A percentile compares a stretch with the other conserved stretches of the same genome.
These are phyloP conservation scores for Hyaena hyaena DNA, from an alignment of 2,113 vertebrate species.

Conservation along the genomic window DNA sequence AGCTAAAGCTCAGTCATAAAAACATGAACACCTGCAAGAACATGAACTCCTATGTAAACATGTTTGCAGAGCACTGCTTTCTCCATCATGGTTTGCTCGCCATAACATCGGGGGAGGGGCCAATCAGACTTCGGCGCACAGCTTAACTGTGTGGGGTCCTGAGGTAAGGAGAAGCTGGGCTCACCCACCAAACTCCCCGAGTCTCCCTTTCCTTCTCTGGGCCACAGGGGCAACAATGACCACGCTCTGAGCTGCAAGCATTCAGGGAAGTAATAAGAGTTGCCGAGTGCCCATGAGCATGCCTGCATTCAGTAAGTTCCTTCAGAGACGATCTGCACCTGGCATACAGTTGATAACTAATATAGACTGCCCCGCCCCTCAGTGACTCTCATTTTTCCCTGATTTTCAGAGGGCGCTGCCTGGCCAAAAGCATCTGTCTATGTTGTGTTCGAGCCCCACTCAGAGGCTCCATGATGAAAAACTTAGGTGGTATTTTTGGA, in stretches of 20 bases:
- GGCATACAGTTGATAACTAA: neutral
- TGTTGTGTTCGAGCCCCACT: too few relatives aligned
- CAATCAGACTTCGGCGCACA: neutral
- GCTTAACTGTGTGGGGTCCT: neutral
- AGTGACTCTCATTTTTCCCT: neutral
- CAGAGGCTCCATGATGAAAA: neutral
- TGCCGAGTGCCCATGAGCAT: rapidly evolving
- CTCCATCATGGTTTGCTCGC: neutral
- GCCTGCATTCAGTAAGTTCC: rapidly evolving
- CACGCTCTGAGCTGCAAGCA: neutral
- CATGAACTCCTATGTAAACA: rapidly evolving
- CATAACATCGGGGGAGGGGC: neutral
- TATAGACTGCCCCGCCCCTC: too few relatives aligned
- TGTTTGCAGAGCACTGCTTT: neutral
- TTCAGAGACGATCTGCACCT: neutral
- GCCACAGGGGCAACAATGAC: neutral
- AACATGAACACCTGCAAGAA: rapidly evolving
- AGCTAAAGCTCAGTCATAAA: neutral
- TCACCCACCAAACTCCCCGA: neutral
- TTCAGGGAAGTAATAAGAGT: neutral
- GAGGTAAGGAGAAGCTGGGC: neutral
- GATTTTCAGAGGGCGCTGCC: neutral
- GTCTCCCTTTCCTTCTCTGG: neutral
- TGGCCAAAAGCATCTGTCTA: neutral
- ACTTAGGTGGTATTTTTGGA: neutral